Evolutionary conservation across 2,797 vertebrate genomes (phyloP).

Genomic region (Mus caroli): DNA sequence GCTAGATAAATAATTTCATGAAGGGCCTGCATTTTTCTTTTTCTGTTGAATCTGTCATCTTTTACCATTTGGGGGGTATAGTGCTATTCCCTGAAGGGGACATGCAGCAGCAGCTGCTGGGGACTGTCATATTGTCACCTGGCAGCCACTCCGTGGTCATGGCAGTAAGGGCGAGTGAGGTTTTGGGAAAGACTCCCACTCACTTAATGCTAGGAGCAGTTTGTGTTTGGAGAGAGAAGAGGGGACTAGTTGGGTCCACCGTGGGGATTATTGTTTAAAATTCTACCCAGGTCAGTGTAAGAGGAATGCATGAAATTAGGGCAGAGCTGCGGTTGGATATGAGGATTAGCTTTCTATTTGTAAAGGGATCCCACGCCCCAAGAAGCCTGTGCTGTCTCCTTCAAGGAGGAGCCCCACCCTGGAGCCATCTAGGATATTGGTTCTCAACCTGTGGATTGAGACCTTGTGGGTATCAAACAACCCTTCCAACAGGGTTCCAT

Average conservation of each 20-base stretch:
- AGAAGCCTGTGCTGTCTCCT: neutral
- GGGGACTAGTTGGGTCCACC: rapidly evolving
- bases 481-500: neutral
- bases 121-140: neutral
- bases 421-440: neutral
- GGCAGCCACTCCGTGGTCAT: neutral
- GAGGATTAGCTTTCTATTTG: slow-evolving; percentile 17
- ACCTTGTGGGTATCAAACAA: neutral
- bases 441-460: neutral
- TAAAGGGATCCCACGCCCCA: neutral
- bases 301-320: neutral
- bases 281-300: neutral
- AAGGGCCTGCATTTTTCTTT: slow-evolving; percentile 5
- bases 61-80: neutral
- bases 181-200: neutral
- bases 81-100: neutral
- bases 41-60: neutral
- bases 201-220: neutral
- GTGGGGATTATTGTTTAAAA: neutral
- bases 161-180: neutral
- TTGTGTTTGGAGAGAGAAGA: neutral
- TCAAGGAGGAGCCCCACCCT: neutral
- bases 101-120: rapidly evolving
- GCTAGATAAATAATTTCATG: slow-evolving; percentile 59
- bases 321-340: neutral